Evolutionary conservation across 2,888 invertebrate species (phyloP), one percentile per base, ranked within the genome.

Genomic region (Volucella zonaria): DNA sequence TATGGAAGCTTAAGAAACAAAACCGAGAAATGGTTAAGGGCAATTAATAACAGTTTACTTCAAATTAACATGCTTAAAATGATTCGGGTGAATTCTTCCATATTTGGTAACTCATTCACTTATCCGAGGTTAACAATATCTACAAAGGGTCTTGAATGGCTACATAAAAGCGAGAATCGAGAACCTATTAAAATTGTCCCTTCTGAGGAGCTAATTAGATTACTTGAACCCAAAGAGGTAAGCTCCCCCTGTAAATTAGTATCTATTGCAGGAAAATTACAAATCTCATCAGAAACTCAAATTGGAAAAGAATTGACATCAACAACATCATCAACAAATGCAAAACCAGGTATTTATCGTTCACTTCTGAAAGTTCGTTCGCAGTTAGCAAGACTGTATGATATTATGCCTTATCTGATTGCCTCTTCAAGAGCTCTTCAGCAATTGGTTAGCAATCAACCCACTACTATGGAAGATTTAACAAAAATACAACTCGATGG

Each of bases 321-420:
- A 14, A 8, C 38, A 31, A 11, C 40, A 52, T 54, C 77, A 15
- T 11, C 40, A 38, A 6, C 15, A 31, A n/a, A 61, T 10, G 40
- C 58, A n/a, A 45, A 42, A 31, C 6, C 73, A 1, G 76, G 80
- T n/a, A 73, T 85, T 45, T 58, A 73, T 8, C 76, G 77, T 1
- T 67, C 67, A 9, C 18, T 87, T 10, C 62, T 87, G 1, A 87
- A 82, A 73, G 76, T 87, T n/a, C 88, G 89, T 11, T 73, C 82
- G 8, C 82, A 82, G n/a, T 59, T 89, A 6, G 88, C 89, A 3
- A 82, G 71, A 14, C 77, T 87, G 11, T 79, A 87, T 51, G 93
- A 93, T 80, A 93, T 93, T 83, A 93, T 94, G 90, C 95, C 95
- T 0, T 94, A 95, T 88, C 93, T 93, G 91, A 92, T 95, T 14